These are phyloP conservation scores for Rhagologus leucostigma DNA, from an alignment of 2,113 vertebrate genomes.

Conservation along the genomic window DNA sequence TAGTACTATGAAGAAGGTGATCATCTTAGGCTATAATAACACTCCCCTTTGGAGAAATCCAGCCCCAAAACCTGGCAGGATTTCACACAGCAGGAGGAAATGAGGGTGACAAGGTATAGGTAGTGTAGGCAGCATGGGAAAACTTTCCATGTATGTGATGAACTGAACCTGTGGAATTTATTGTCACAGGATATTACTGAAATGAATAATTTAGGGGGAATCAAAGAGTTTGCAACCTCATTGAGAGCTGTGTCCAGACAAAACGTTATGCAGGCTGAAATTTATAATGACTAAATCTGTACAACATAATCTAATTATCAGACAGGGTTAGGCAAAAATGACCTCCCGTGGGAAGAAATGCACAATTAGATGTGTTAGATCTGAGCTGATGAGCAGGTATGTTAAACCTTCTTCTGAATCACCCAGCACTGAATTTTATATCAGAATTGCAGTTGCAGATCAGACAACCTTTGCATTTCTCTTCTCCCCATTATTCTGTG, in stretches of 20 bases:
- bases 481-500: background rate
- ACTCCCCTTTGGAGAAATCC: background rate
- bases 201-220: slow-evolving; percentile 45
- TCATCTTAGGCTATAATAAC: background rate
- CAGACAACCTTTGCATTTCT: slow-evolving; percentile 32
- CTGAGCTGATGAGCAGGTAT: slow-evolving; percentile 51
- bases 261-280: slow-evolving; percentile 52
- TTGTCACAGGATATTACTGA: slow-evolving; percentile 11
- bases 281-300: slow-evolving; percentile 56
- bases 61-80: background rate
- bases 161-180: background rate
- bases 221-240: slow-evolving; percentile 55
- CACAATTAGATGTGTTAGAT: slow-evolving; percentile 63
- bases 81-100: background rate
- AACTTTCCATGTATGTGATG: background rate
- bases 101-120: background rate
- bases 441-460: slow-evolving; percentile 16
- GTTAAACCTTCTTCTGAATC: slow-evolving; percentile 30
- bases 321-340: slow-evolving; percentile 61
- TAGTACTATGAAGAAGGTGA: background rate
- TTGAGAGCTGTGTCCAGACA: slow-evolving; percentile 38
- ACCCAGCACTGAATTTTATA: slow-evolving; percentile 37
- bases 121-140: background rate
- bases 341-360: slow-evolving; percentile 57
- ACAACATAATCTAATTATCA: slow-evolving; percentile 64